These are phyloP conservation scores for Electrona antarctica DNA, from an alignment of 2,113 vertebrate species.

Conservation along the genomic window DNA sequence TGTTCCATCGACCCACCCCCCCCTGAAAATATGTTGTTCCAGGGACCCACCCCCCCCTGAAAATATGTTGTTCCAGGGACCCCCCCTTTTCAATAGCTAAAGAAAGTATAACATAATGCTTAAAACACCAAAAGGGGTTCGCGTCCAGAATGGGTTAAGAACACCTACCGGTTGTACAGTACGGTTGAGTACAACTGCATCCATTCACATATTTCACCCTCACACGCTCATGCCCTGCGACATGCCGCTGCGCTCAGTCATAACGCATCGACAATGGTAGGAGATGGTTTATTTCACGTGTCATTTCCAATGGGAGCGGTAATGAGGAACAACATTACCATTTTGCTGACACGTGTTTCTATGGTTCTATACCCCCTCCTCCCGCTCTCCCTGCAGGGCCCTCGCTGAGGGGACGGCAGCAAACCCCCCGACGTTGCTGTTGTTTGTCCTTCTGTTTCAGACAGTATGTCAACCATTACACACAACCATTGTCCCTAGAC, in stretches of 20 bases:
- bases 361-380: constrained; percentile 22
- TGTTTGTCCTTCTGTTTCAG: constrained; percentile 23
- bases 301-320: constrained; percentile 61
- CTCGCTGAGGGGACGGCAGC: constrained; percentile 25
- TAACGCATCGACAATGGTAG: constrained; percentile 36
- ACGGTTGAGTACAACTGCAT: constrained; percentile 12
- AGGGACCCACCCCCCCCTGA: no score
- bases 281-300: constrained; percentile 68
- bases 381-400: constrained; percentile 15
- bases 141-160: no score
- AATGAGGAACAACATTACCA: constrained; percentile 76
- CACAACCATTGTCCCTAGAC: constrained; percentile 16
- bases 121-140: no score
- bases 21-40: no score
- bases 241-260: constrained; percentile 21
- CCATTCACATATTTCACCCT: constrained; percentile 54
- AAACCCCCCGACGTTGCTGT: constrained; percentile 27
- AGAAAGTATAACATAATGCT: no score
- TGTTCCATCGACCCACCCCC: no score
- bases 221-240: constrained; percentile 6
- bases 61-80: no score
- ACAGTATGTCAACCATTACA: constrained; percentile 27
- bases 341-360: constrained; percentile 73
- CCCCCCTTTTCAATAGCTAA: no score
- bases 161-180: no score